Percentiles rank a stretch among this genome's conserved stretches.
phyloP scores from a whole-genome alignment of 2,797 vertebrate genomes.

The Rachycentron canadum region DNA sequence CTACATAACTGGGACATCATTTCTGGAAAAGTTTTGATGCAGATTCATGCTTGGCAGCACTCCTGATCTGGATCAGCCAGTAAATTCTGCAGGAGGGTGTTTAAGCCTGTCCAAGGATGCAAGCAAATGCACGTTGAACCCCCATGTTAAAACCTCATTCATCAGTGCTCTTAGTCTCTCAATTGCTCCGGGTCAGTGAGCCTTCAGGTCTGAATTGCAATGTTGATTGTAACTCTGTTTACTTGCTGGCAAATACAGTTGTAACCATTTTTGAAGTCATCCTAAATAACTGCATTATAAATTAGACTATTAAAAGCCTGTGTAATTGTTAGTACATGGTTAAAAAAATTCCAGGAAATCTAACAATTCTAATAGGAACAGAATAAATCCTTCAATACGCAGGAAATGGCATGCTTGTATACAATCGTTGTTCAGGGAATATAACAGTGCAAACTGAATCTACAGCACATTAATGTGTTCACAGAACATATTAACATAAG shows the following conservation, averaged over 20 bases:
- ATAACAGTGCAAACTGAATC: not conserved
- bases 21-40: too few relatives aligned
- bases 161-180: not conserved
- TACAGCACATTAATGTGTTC: not conserved
- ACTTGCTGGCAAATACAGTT: not conserved
- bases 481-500: conserved; percentile 17
- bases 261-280: not conserved
- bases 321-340: not conserved
- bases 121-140: not conserved
- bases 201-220: not conserved
- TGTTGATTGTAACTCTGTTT: not conserved
- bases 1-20: not conserved
- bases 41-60: not conserved
- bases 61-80: not conserved
- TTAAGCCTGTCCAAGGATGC: too few relatives aligned
- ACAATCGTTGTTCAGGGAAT: not conserved
- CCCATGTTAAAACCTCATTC: not conserved
- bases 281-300: not conserved
- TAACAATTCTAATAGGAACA: not conserved
- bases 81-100: not conserved
- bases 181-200: not conserved
- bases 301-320: not conserved
- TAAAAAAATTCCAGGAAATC: not conserved
- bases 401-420: not conserved
- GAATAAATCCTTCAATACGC: not conserved